Percentiles rank a stretch among this genome's conserved stretches.
These are phyloP conservation scores for Phalacrocorax brasilianus DNA, from an alignment of 2,113 vertebrate genomes.

Conservation along the genomic window DNA sequence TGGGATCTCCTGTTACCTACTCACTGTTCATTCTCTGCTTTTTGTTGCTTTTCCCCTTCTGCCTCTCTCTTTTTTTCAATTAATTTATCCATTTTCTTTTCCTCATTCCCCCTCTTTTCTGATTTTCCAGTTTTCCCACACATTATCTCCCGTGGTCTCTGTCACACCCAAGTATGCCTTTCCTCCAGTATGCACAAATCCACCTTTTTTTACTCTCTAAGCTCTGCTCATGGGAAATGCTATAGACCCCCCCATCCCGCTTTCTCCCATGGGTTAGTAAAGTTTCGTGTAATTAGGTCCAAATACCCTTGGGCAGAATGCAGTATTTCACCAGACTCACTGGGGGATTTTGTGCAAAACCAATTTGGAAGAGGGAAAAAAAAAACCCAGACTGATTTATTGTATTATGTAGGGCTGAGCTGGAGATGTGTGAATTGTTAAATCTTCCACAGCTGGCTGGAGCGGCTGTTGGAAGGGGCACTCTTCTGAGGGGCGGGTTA, in stretches of 20 bases:
- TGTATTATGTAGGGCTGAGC: not conserved
- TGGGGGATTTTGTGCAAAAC: not conserved
- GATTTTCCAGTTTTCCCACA: not conserved
- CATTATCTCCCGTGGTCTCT: not conserved
- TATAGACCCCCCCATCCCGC: not conserved
- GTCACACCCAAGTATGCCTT: not conserved
- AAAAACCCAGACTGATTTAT: not conserved
- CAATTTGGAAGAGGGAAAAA: not conserved
- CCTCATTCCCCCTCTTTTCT: not conserved
- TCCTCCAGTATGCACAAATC: not conserved
- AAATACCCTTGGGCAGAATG: constrained; percentile 27
- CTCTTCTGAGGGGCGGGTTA: not conserved
- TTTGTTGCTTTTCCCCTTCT: not conserved
- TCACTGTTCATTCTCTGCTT: not conserved
- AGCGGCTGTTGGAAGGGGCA: not conserved
- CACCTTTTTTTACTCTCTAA: not conserved
- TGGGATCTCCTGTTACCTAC: not conserved
- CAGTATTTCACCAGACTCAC: constrained; percentile 3
- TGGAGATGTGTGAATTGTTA: not conserved
- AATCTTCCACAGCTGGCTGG: not conserved
- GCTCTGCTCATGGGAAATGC: not conserved
- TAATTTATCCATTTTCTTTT: not conserved
- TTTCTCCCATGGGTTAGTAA: not conserved
- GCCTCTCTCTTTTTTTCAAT: not conserved
- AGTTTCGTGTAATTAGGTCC: constrained; percentile 13